Evolutionary conservation across 2,888 invertebrate genomes (phyloP).

Genomic region (Drosophila formosana): DNA sequence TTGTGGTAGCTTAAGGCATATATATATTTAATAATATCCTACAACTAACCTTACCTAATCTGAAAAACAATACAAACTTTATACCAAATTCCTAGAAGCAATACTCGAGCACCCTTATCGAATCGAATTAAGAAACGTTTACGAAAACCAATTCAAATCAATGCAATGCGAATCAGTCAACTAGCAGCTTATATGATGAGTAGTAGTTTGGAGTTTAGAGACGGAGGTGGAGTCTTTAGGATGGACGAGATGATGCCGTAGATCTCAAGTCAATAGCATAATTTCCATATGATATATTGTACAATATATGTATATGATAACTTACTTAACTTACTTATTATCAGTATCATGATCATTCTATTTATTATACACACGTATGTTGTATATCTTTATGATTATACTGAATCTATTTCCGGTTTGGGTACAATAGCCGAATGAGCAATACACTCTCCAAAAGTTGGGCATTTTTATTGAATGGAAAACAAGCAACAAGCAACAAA

Average conservation of each 20-base stretch:
- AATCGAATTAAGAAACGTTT: conserved; percentile 43
- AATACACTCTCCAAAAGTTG: conserved; percentile 42
- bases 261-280: conserved; percentile 68
- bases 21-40: conserved; percentile 35
- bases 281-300: conserved; percentile 4
- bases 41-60: conserved; percentile 20
- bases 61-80: conserved; percentile 50
- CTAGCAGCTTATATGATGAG: conserved; percentile 63
- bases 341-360: conserved; percentile 30
- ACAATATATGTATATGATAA: conserved; percentile 26
- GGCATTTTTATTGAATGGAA: conserved; percentile 60
- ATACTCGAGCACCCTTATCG: conserved; percentile 75
- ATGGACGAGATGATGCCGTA: conserved; percentile 49
- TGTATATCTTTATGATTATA: conserved; percentile 32
- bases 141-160: conserved; percentile 21
- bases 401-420: conserved; percentile 44
- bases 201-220: conserved; percentile 60
- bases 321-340: conserved; percentile 50
- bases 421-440: conserved; percentile 44
- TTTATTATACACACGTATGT: conserved; percentile 14
- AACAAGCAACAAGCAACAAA: conserved; percentile 38
- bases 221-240: conserved; percentile 37
- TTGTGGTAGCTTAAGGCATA: conserved; percentile 83
- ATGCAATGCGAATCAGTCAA: conserved; percentile 35
- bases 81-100: conserved; percentile 71